Evolutionary conservation across 2,113 vertebrate species (phyloP), one percentile per base, ranked within the genome.

Genomic region (Lagopus muta): DNA sequence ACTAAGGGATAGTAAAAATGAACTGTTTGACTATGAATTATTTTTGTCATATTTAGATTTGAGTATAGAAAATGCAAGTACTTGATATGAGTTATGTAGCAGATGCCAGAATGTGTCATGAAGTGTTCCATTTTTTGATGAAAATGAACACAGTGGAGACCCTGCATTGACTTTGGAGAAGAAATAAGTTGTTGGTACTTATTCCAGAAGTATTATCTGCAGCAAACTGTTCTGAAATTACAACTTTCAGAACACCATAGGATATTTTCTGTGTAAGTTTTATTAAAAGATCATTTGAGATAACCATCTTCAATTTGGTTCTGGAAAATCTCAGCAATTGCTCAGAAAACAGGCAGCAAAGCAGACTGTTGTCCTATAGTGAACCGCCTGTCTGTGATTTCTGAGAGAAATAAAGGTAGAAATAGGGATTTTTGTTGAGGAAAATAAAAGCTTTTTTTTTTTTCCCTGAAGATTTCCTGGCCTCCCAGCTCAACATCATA

Each of bases 31-130:
- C 85, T 89, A 28, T 77, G 86, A 80, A 61, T 86, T 81, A 85
- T 77, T 81, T 84, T 90, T 65, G 77, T 89, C 57, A 25, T 90
- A 81, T 83, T 96, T 94, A 91, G 69, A 86, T 91, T 71, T 81
- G 60, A 88, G 45, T 78, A 75, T 34, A 90, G 72, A 88, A 91
- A 92, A 86, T 83, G 30, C n/a, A 75, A 65, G 58, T 28, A 82
- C 47, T 70, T 72, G 57, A 3, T 34, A 25, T 86, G 34, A 92
- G 48, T 86, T 94, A 94, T 32, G 52, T 28, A 91, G 75, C 73
- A 90, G 65, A 81, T 40, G 45, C 24, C 34, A 81, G 87, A 86
- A 78, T 0, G 0, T 65, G 75, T 85, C 89, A 64, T 62, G 64
- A 91, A 93, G 69, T 34, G 25, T 25, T 91, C 78, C 14, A 6